Evolutionary conservation across 2,113 vertebrate genomes (phyloP), one percentile per base, ranked within the genome.

Genomic region (Aegypius monachus): DNA sequence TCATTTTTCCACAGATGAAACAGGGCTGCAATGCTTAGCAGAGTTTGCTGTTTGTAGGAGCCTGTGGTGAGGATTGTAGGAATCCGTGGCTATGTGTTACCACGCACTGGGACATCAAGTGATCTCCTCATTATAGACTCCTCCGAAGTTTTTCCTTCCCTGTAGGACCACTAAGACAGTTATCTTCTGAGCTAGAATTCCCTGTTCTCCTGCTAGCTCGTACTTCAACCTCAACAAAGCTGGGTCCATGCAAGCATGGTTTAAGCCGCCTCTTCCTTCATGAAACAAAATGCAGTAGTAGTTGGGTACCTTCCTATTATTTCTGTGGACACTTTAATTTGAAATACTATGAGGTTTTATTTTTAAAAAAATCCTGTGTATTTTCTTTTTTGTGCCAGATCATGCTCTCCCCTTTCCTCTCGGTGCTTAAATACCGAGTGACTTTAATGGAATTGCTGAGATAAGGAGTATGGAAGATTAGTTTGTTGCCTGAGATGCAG

Each of bases 161-260:
- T 72, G 20, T 14, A 88, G 29, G 55, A 62, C n/a, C 7, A 14
- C 40, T 61, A 42, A n/a, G n/a, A 45, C 6, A 56, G 15, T 62
- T 13, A 14, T 70, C 26, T 63, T 59, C 47, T 16, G 13, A 78
- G 43, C 11, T 47, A 74, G 38, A n/a, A 53, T 81, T 91, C 78
- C 72, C 59, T 70, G 6, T 53, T 88, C 32, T 86, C 31, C n/a
- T 81, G 16, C 26, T 50, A 75, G 45, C 36, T 86, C 14, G 16
- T 72, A 23, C 11, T 59, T 66, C 26, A 80, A 19, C 8, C 29
- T 85, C 42, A 73, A 21, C 9, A 89, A 91, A 92, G 23, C 2
- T 1, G 0, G 16, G 15, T 62, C 18, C 0, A 0, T 55, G 40
- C 31, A 93, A 74, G 7, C 10, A 47, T 1, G 2, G 32, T 59